Evolutionary conservation across 2,113 vertebrate species (phyloP).

Genomic region (Ariopsis seemanni): DNA sequence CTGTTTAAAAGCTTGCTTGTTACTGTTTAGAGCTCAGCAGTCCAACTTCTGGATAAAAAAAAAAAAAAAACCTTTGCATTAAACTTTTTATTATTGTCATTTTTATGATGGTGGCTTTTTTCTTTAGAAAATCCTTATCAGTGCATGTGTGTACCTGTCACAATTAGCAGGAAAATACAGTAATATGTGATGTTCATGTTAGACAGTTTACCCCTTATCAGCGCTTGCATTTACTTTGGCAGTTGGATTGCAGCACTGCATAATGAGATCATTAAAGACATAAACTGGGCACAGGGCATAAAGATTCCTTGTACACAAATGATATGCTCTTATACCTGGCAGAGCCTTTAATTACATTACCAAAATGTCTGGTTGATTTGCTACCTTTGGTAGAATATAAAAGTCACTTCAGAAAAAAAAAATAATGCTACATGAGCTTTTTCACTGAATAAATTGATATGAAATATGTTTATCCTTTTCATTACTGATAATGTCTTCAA

Average conservation of each 20-base stretch:
- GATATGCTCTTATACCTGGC: background rate
- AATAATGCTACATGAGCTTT: background rate
- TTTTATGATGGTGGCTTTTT: background rate
- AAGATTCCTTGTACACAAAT: background rate
- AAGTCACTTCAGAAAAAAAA: background rate
- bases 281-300: background rate
- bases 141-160: background rate
- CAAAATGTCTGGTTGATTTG: background rate
- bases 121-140: background rate
- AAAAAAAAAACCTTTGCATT: too few relatives aligned
- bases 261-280: background rate
- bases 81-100: background rate
- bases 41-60: too few relatives aligned
- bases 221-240: slow-evolving; percentile 12
- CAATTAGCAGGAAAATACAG: background rate
- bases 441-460: background rate
- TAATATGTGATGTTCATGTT: background rate
- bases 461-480: background rate
- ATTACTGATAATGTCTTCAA: background rate
- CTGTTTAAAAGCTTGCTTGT: background rate
- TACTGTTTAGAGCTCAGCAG: background rate
- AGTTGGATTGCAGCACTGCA: slow-evolving; percentile 9
- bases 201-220: background rate
- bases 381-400: background rate
- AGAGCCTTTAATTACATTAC: background rate